Evolutionary conservation across 2,888 invertebrate species (phyloP).

Genomic region (Diarsia mendica): DNA sequence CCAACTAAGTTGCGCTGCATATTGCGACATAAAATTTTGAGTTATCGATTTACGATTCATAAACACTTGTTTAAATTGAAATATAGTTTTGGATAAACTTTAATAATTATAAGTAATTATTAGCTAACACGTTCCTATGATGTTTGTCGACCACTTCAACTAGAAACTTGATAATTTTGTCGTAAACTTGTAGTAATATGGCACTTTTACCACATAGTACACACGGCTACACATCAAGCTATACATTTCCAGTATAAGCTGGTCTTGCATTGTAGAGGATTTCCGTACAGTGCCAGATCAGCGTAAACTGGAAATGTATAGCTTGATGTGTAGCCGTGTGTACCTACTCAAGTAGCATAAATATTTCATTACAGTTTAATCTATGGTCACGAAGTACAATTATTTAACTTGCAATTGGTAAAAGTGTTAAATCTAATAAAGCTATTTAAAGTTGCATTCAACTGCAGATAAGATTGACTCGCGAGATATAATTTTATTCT

Average conservation of each 20-base stretch:
- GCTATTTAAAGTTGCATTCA: conserved; percentile 51
- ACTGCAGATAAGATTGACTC: conserved; percentile 57
- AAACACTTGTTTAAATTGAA: conserved; percentile 28
- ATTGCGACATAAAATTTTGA: conserved; percentile 55
- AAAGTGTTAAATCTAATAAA: conserved; percentile 40
- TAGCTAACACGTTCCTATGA: conserved; percentile 12
- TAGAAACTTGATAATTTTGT: not conserved
- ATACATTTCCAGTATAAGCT: too few relatives aligned
- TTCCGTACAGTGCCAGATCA: too few relatives aligned
- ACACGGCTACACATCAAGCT: too few relatives aligned
- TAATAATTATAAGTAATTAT: conserved; percentile 11
- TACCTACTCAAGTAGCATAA: conserved; percentile 14
- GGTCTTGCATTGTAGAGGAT: too few relatives aligned
- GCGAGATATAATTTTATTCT: conserved; percentile 60
- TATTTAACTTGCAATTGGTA: conserved; percentile 44
- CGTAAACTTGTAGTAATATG: not conserved
- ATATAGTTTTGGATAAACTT: conserved; percentile 16
- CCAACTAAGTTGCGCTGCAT: conserved; percentile 54
- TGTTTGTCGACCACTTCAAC: conserved; percentile 1
- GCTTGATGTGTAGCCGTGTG: too few relatives aligned
- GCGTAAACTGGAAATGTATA: too few relatives aligned
- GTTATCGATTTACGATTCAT: conserved; percentile 52
- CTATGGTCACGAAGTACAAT: conserved; percentile 11
- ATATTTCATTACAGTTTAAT: conserved; percentile 15
- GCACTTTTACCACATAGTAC: not conserved